These are phyloP conservation scores for Drosophila nebulosa DNA, from an alignment of 1,140 invertebrate species.

Conservation along the genomic window DNA sequence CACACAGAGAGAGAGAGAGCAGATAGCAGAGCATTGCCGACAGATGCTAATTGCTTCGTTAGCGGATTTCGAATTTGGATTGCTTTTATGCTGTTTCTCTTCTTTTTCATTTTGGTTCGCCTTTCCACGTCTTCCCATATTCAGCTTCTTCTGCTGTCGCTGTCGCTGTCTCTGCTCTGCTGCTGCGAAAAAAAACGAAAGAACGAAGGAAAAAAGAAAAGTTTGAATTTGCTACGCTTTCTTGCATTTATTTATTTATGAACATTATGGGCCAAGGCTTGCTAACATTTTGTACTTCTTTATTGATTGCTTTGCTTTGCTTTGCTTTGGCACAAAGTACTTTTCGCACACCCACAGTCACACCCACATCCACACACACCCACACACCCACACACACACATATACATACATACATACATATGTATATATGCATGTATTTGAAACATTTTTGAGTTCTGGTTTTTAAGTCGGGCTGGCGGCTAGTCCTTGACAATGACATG, in stretches of 20 bases:
- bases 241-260: slow-evolving; percentile 63
- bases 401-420: not conserved
- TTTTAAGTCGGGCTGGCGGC: not conserved
- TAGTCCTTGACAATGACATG: slow-evolving; percentile 46
- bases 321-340: slow-evolving; percentile 5
- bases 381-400: not conserved
- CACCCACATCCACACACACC: not conserved
- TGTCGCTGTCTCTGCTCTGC: not conserved
- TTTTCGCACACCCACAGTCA: not conserved
- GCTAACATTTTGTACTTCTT: slow-evolving; percentile 27
- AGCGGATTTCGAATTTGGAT: slow-evolving; percentile 48
- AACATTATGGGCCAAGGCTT: slow-evolving; percentile 29
- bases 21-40: not conserved
- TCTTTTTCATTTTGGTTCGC: not conserved
- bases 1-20: not conserved
- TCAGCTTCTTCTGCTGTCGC: not conserved
- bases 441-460: slow-evolving; percentile 26
- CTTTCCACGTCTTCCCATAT: not conserved
- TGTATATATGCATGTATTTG: not conserved
- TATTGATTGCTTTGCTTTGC: slow-evolving; percentile 61
- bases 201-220: not conserved
- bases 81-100: slow-evolving; percentile 4
- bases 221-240: slow-evolving; percentile 6
- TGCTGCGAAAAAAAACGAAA: not conserved
- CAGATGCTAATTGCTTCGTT: slow-evolving; percentile 68